Conservation (phyloP, 2,888 invertebrate genomes). For the Chalcis sispes region DNA sequence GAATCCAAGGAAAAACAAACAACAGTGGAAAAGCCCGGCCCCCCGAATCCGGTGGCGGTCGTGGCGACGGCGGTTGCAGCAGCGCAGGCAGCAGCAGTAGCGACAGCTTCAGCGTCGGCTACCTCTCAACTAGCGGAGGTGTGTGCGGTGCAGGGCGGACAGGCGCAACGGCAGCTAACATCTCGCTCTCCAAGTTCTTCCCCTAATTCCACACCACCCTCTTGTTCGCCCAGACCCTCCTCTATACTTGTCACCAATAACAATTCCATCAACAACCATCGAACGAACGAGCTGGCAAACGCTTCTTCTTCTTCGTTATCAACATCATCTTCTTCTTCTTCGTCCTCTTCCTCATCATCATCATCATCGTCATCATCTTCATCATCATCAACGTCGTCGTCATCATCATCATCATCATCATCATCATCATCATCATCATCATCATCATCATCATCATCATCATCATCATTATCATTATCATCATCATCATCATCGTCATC, state of each 20-base stretch:
- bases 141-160: constrained; percentile 76
- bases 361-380: constrained; percentile 57
- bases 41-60: constrained; percentile 48
- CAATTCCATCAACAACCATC: constrained; percentile 58
- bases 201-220: constrained; percentile 70
- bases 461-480: constrained; percentile 63
- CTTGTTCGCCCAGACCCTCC: constrained; percentile 73
- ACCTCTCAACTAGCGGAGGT: constrained; percentile 75
- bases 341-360: constrained; percentile 50
- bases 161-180: constrained; percentile 74
- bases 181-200: constrained; percentile 73
- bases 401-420: constrained; percentile 59
- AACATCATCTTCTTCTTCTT: constrained; percentile 47
- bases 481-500: constrained; percentile 51
- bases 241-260: constrained; percentile 70
- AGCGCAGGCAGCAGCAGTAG: constrained; percentile 70
- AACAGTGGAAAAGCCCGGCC: constrained; percentile 63
- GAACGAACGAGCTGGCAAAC: constrained; percentile 60
- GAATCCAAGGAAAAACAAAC: constrained; percentile 43
- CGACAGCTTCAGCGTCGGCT: constrained; percentile 64
- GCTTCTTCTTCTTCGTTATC: constrained; percentile 65
- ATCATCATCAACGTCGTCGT: constrained; percentile 57
- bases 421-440: constrained; percentile 50
- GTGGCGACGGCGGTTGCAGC: constrained; percentile 74
- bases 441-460: constrained; percentile 30